Percentiles rank a stretch among this genome's conserved stretches.
phyloP scores from a whole-genome alignment of 2,797 vertebrate species.

The Thaleichthys pacificus region DNA sequence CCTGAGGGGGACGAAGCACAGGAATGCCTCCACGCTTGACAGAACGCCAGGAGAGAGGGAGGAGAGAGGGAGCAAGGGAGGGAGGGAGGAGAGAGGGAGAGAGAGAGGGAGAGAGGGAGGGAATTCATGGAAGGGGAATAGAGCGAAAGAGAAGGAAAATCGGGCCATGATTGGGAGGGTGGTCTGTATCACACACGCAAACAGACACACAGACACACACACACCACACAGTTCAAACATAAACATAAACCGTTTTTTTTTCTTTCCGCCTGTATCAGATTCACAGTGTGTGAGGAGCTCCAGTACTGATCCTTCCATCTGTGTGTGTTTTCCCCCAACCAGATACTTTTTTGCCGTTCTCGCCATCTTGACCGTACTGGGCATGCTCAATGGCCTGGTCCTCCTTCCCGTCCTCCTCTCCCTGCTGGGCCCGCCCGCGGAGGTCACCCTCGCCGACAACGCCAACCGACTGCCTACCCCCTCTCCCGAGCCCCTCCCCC shows the following conservation, averaged over 20 bases:
- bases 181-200: not conserved
- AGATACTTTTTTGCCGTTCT: slow-evolving; percentile 98
- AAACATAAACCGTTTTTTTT: not conserved
- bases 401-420: slow-evolving; percentile 94
- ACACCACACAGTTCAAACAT: not conserved
- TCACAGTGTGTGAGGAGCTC: not conserved
- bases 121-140: not conserved
- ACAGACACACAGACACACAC: not conserved
- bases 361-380: slow-evolving; percentile 89
- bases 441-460: slow-evolving; percentile 76
- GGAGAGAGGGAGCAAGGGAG: slow-evolving; percentile 10
- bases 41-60: slow-evolving; percentile 29
- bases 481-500: slow-evolving; percentile 72
- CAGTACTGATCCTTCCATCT: not conserved
- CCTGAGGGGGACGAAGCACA: slow-evolving; percentile 53
- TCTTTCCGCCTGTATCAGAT: not conserved
- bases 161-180: too few species aligned
- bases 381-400: slow-evolving; percentile 92
- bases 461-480: slow-evolving; percentile 69
- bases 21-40: slow-evolving; percentile 47
- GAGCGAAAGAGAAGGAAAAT: not conserved
- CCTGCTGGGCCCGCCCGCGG: slow-evolving; percentile 89
- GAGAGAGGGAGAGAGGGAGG: not conserved
- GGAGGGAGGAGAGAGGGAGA: slow-evolving; percentile 13
- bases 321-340: not conserved